Evolutionary conservation across 2,888 invertebrate genomes (phyloP).

Genomic region (Caenorhabditis wallacei): DNA sequence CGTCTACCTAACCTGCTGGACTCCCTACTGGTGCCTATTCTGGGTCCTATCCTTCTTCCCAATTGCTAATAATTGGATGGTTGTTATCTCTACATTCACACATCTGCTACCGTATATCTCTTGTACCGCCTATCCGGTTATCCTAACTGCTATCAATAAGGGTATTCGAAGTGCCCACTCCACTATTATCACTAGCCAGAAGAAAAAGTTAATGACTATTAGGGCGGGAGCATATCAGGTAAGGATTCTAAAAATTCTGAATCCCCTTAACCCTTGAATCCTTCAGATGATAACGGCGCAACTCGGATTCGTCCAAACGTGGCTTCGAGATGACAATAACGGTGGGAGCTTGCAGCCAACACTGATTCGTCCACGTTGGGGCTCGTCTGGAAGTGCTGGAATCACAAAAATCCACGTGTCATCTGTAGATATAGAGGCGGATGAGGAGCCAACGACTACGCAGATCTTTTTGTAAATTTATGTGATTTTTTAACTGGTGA

Average conservation of each 20-base stretch:
- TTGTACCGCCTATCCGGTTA: constrained; percentile 72
- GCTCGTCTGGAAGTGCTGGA: constrained; percentile 20
- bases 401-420: constrained; percentile 2
- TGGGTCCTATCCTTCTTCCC: constrained; percentile 67
- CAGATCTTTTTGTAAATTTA: constrained; percentile 17
- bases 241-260: neutral
- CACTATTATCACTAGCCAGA: constrained; percentile 63
- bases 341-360: neutral
- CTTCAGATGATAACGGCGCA: constrained; percentile 63
- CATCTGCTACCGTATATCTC: constrained; percentile 73
- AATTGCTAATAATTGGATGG: constrained; percentile 63
- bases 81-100: constrained; percentile 63
- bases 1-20: constrained; percentile 74
- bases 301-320: constrained; percentile 64
- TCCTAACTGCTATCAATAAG: constrained; percentile 68
- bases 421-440: constrained; percentile 1
- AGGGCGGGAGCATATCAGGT: constrained; percentile 71
- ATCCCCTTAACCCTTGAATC: neutral
- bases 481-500: neutral
- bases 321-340: constrained; percentile 47
- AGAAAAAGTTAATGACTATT: constrained; percentile 67
- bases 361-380: constrained; percentile 15
- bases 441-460: constrained; percentile 11
- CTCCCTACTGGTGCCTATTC: constrained; percentile 74
- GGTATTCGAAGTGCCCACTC: constrained; percentile 70